A percentile compares a stretch with the other conserved stretches of the same genome.
Evolutionary conservation across 1,140 invertebrate genomes (phyloP).

Genomic region (Nymphalis io): DNA sequence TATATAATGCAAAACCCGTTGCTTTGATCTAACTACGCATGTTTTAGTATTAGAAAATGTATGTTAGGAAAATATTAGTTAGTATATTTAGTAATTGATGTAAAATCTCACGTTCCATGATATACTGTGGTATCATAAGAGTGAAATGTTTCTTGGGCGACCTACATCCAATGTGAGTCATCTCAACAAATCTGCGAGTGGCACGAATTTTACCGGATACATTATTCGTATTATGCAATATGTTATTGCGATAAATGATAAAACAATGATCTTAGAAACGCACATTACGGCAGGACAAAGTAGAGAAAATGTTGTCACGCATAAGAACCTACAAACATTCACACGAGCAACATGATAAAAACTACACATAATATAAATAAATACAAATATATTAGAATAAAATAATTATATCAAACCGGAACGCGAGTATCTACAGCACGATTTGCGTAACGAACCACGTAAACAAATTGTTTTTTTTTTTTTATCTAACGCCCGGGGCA

Average conservation of each 20-base stretch:
- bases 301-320: background rate
- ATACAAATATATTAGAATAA: background rate
- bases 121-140: constrained; percentile 24
- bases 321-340: constrained; percentile 1
- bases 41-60: constrained; percentile 3
- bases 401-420: constrained; percentile 22
- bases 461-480: constrained; percentile 73
- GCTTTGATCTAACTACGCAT: constrained; percentile 26
- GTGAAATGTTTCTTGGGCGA: constrained; percentile 22
- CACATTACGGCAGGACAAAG: background rate
- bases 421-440: constrained; percentile 25
- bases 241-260: constrained; percentile 15
- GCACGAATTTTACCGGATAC: constrained; percentile 29
- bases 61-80: background rate
- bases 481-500: constrained; percentile 78
- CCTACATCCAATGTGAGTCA: constrained; percentile 34
- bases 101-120: constrained; percentile 3
- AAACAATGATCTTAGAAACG: background rate
- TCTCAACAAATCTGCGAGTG: constrained; percentile 6
- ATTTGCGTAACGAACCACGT: constrained; percentile 75
- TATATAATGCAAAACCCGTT: constrained; percentile 39
- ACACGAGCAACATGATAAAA: background rate
- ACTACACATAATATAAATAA: background rate
- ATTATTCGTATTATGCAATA: constrained; percentile 30
- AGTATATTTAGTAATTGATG: background rate